These are phyloP conservation scores for Crotalus helleri DNA, from an alignment of 2,113 vertebrate genomes.

Conservation along the genomic window DNA sequence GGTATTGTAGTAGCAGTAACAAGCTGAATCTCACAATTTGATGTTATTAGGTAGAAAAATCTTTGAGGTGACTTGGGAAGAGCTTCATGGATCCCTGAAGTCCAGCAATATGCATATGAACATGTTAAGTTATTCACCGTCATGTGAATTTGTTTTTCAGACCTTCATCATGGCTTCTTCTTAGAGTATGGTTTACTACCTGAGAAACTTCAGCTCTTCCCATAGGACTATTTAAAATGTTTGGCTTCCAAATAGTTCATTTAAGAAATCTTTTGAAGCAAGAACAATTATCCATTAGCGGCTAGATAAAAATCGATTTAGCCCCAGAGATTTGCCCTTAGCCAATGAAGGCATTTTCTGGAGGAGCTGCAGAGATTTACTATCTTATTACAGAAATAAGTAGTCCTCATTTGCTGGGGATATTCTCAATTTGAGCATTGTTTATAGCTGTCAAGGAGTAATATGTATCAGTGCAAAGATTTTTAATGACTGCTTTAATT, in stretches of 20 bases:
- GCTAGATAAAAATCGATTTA: conserved; percentile 11
- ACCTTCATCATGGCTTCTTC: background rate
- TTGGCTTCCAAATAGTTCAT: background rate
- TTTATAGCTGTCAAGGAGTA: conserved; percentile 41
- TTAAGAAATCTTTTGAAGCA: conserved; percentile 1
- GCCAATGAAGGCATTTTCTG: conserved; percentile 14
- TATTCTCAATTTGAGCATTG: conserved; percentile 35
- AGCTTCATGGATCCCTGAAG: background rate
- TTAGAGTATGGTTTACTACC: background rate
- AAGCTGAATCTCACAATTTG: background rate
- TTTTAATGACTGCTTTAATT: conserved; percentile 37
- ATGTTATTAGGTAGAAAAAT: background rate
- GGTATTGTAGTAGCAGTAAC: background rate
- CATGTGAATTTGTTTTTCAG: background rate
- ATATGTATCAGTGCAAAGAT: conserved; percentile 37
- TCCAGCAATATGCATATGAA: background rate
- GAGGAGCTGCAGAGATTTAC: conserved; percentile 15
- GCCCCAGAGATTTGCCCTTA: conserved; percentile 20
- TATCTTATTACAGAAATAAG: conserved; percentile 18
- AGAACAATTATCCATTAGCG: conserved; percentile 27
- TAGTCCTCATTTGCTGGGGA: conserved; percentile 44
- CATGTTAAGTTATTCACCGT: background rate
- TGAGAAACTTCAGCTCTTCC: background rate
- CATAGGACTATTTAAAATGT: background rate
- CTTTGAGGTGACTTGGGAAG: background rate